Conservation (phyloP, 2,888 invertebrate species). For the Polydesmus complanatus region DNA sequence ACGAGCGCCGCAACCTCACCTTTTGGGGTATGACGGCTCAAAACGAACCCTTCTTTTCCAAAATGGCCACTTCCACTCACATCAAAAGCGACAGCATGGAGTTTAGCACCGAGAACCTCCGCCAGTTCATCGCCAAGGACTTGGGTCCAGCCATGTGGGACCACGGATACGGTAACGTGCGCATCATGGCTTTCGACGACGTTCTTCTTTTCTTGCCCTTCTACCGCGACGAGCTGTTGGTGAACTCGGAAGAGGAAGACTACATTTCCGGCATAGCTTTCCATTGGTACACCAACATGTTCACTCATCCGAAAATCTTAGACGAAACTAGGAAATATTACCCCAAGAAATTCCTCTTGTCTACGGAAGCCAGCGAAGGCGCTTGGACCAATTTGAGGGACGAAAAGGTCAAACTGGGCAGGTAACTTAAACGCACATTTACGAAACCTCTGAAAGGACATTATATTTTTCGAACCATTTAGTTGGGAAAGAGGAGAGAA, state of each 20-base stretch:
- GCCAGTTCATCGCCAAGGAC: neutral
- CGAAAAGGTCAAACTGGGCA: neutral
- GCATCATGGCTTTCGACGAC: neutral
- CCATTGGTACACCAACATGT: neutral
- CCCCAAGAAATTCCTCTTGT: neutral
- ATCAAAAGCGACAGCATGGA: neutral
- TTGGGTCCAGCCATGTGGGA: neutral
- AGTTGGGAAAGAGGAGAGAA: neutral
- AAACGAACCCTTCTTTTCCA: neutral
- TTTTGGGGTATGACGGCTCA: neutral
- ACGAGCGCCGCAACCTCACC: neutral
- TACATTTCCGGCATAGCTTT: neutral
- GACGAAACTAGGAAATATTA: neutral
- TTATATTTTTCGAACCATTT: too few species aligned
- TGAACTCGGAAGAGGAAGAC: neutral
- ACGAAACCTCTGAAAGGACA: too few species aligned
- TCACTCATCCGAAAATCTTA: neutral
- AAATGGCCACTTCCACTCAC: neutral
- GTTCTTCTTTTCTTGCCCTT: neutral
- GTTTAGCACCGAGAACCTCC: neutral
- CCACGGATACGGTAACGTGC: neutral
- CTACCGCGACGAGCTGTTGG: neutral
- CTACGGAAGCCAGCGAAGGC: neutral
- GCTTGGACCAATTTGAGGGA: neutral
- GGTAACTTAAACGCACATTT: too few species aligned